phyloP scores from a whole-genome alignment of 2,113 vertebrate species.

The Pedetes capensis region DNA sequence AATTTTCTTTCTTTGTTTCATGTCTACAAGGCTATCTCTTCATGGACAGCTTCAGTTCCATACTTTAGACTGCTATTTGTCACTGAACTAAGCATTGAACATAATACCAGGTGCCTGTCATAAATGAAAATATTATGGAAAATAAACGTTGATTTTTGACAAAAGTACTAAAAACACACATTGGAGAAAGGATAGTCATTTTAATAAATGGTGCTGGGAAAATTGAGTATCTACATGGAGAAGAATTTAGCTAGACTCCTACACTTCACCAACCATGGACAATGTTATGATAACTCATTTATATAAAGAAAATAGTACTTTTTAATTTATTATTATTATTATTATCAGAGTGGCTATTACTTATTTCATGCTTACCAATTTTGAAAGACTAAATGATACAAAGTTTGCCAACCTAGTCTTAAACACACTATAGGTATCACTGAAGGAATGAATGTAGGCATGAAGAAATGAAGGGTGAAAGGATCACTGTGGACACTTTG shows the following conservation, averaged over 20 bases:
- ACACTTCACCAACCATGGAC: not conserved
- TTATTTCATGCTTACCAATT: not conserved
- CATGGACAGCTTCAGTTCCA: not conserved
- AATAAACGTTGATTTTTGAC: not conserved
- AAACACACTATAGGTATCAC: not conserved
- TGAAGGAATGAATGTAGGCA: not conserved
- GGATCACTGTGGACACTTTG: not conserved
- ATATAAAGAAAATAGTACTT: not conserved
- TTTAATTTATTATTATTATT: not conserved
- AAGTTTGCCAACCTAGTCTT: not conserved
- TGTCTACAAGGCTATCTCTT: not conserved
- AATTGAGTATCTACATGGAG: too few relatives aligned
- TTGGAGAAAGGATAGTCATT: too few relatives aligned
- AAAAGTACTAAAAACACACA: too few relatives aligned
- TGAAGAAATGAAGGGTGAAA: not conserved
- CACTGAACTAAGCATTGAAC: not conserved
- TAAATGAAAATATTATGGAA: not conserved
- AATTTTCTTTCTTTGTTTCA: not conserved
- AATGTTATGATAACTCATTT: not conserved
- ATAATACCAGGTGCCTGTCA: not conserved
- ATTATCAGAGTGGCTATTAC: not conserved
- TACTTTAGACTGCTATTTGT: not conserved
- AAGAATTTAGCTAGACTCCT: too few relatives aligned
- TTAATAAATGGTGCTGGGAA: too few relatives aligned
- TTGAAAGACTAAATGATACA: not conserved